Conservation (phyloP, 2,888 invertebrate species). For the Pinctada fucata region DNA sequence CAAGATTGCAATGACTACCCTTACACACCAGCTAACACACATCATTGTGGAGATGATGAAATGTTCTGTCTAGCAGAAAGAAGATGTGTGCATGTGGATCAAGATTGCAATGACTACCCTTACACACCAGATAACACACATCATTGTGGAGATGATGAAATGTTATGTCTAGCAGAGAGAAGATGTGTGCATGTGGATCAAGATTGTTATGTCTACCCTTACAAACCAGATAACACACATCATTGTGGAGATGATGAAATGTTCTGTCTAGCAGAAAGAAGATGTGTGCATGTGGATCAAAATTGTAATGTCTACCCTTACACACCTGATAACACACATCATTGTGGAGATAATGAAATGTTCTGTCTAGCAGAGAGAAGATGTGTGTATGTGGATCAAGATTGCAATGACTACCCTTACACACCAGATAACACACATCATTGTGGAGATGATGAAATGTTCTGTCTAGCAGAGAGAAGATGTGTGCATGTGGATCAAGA, state of each 20-base stretch:
- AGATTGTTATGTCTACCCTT: background rate
- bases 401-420: background rate
- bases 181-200: conserved; percentile 11
- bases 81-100: conserved; percentile 8
- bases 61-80: conserved; percentile 19
- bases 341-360: background rate
- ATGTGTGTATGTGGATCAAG: conserved; percentile 10
- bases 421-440: background rate
- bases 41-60: conserved; percentile 16
- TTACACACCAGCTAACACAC: background rate
- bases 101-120: background rate
- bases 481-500: conserved; percentile 2
- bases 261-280: conserved; percentile 14
- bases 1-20: conserved; percentile 2
- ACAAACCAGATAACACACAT: background rate
- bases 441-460: background rate
- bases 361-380: conserved; percentile 20
- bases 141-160: background rate
- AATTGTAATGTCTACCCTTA: background rate
- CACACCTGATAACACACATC: background rate
- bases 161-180: conserved; percentile 10
- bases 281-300: conserved; percentile 3
- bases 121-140: background rate
- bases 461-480: conserved; percentile 14
- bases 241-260: background rate